A percentile compares a stretch with the other conserved stretches of the same genome.
phyloP scores from a whole-genome alignment of 2,113 vertebrate species.

The Nothoprocta pentlandii region DNA sequence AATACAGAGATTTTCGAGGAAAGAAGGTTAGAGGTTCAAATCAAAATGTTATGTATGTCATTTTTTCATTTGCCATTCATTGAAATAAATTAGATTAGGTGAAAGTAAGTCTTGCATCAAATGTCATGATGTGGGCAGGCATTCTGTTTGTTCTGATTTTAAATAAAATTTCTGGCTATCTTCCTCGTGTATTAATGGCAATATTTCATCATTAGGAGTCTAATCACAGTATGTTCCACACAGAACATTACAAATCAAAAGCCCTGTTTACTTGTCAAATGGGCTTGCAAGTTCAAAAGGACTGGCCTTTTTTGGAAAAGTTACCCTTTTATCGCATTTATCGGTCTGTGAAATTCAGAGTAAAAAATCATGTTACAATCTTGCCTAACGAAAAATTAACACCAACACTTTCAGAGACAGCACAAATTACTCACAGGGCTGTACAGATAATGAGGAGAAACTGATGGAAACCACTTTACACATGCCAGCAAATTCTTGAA shows the following conservation, averaged over 20 bases:
- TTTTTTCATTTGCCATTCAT: neutral
- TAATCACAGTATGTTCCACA: neutral
- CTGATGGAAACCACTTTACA: slow-evolving; percentile 24
- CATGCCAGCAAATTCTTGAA: slow-evolving; percentile 18
- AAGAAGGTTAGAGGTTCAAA: slow-evolving; percentile 6
- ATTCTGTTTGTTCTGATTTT: neutral
- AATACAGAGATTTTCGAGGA: neutral
- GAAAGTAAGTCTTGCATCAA: slow-evolving; percentile 29
- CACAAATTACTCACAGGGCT: slow-evolving; percentile 25
- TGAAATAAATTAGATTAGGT: slow-evolving; percentile 2
- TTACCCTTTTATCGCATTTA: slow-evolving; percentile 17
- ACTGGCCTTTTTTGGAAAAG: slow-evolving; percentile 22
- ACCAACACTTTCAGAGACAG: neutral
- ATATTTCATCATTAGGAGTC: slow-evolving; percentile 18
- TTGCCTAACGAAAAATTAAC: slow-evolving; percentile 49
- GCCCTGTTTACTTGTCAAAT: slow-evolving; percentile 13
- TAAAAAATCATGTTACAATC: slow-evolving; percentile 45
- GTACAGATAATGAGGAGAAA: slow-evolving; percentile 42
- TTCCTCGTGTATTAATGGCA: neutral
- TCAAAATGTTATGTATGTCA: neutral
- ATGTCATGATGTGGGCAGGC: neutral
- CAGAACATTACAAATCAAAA: slow-evolving; percentile 20
- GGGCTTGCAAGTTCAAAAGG: slow-evolving; percentile 6
- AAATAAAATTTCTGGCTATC: neutral
- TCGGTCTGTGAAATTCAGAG: slow-evolving; percentile 27